Evolutionary conservation across 2,797 vertebrate genomes (phyloP).

Genomic region (Coregonus sp.): DNA sequence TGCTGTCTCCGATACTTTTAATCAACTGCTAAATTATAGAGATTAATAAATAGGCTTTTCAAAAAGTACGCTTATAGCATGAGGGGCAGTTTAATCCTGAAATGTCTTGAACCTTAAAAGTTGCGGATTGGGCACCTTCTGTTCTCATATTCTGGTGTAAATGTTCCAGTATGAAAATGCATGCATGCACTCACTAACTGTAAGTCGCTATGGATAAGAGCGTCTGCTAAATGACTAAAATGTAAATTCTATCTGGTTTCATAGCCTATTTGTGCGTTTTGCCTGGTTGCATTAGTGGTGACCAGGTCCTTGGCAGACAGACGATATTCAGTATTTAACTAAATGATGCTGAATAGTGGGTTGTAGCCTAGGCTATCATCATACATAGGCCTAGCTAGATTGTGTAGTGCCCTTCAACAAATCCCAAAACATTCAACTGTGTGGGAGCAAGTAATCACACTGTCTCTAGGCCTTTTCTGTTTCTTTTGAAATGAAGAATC

Average conservation of each 20-base stretch:
- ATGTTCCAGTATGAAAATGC: too few species aligned
- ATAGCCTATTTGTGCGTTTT: conserved; percentile 1
- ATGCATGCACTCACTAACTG: too few species aligned
- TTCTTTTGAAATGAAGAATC: too few species aligned
- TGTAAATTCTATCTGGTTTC: conserved; percentile 12
- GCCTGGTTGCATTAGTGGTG: background rate
- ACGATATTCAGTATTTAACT: background rate
- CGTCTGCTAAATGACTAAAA: too few species aligned
- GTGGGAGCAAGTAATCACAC: too few species aligned
- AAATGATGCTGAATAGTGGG: background rate
- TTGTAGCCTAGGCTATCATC: background rate
- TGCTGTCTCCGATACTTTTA: conserved; percentile 58
- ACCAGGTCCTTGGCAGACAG: background rate
- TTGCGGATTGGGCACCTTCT: conserved; percentile 26
- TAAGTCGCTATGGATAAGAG: too few species aligned
- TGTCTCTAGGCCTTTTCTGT: too few species aligned
- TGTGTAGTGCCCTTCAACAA: too few species aligned
- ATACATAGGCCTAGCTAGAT: background rate
- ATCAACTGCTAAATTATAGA: conserved; percentile 67
- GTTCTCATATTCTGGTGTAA: conserved; percentile 33
- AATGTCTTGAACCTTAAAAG: conserved; percentile 44
- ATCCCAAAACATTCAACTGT: too few species aligned
- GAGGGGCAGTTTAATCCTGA: conserved; percentile 43
- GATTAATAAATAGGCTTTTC: conserved; percentile 50
- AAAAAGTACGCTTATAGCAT: conserved; percentile 52